Evolutionary conservation across 2,888 invertebrate genomes (phyloP), one percentile per base, ranked within the genome.

Genomic region (Neoascia interrupta): DNA sequence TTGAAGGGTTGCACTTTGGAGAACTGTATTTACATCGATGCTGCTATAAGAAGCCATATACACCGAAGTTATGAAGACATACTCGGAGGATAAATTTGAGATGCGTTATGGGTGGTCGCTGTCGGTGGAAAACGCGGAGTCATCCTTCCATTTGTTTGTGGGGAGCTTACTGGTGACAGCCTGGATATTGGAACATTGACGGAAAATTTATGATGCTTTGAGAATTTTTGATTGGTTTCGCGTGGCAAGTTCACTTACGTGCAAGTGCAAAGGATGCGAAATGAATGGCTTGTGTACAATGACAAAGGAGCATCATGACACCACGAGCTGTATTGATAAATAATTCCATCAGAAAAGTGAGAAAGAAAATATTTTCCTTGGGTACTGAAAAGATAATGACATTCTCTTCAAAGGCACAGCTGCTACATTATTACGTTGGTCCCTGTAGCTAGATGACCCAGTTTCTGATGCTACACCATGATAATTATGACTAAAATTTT

Each of bases 201-300:
- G 49, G 36, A 36, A 43, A 56, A 61, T 63, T 60, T 66, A 66
- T 76, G 70, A 72, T 73, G 34, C 36, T 56, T 79, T 36, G 31
- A 54, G 54, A 56, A 36, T 49, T 66, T 73, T 66, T 68, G 66
- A 73, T 73, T 79, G 79, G 72, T 61, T 79, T 56, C 23, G 49
- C 28, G 31, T 49, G 54, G 54, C 60, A 53, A 49, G 37, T 53
- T n/a, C n/a, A n/a, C n/a, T n/a, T n/a, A n/a, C n/a, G n/a, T n/a
- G n/a, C n/a, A n/a, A n/a, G n/a, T n/a, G n/a, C n/a, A n/a, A n/a
- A n/a, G n/a, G n/a, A n/a, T n/a, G n/a, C n/a, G n/a, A n/a, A n/a
- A n/a, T n/a, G n/a, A n/a, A n/a, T n/a, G n/a, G n/a, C n/a, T n/a
- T n/a, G n/a, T n/a, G n/a, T n/a, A n/a, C n/a, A n/a, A n/a, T n/a